Evolutionary conservation across 1,140 invertebrate genomes (phyloP).

Genomic region (Lepidostoma basale): DNA sequence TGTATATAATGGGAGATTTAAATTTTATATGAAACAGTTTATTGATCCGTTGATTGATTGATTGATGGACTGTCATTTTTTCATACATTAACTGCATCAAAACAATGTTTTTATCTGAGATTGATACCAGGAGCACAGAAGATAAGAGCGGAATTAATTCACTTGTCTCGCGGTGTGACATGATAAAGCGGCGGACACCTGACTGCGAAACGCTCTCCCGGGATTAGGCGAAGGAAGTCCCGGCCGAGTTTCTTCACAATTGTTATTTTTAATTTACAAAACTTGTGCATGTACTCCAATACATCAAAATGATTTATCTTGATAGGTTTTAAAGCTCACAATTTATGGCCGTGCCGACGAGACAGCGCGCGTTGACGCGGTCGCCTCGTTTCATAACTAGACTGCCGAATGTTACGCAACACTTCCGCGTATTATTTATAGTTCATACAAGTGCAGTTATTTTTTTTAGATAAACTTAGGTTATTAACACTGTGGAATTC

Average conservation of each 20-base stretch:
- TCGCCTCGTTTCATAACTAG: not conserved
- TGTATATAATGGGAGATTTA: too few species aligned
- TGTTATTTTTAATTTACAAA: constrained; percentile 45
- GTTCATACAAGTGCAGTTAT: too few species aligned
- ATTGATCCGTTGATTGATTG: too few species aligned
- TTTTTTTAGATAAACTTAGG: too few species aligned
- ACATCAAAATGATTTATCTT: constrained; percentile 46
- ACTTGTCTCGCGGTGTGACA: not conserved
- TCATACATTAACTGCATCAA: too few species aligned
- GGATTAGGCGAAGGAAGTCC: not conserved
- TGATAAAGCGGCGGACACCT: not conserved
- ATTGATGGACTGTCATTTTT: too few species aligned
- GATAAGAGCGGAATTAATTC: not conserved
- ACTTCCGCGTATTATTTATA: too few species aligned
- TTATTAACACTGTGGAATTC: too few species aligned
- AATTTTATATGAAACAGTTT: too few species aligned
- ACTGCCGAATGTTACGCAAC: too few species aligned
- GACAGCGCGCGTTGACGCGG: constrained; percentile 32
- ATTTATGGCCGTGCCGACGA: constrained; percentile 41
- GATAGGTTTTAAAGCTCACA: constrained; percentile 44
- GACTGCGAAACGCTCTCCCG: not conserved
- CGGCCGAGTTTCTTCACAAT: constrained; percentile 28
- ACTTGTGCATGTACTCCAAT: constrained; percentile 39
- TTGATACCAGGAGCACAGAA: too few species aligned
- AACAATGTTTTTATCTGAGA: too few species aligned